These are phyloP conservation scores for Catharus fuscescens DNA, from an alignment of 2,113 vertebrate genomes.

Conservation along the genomic window DNA sequence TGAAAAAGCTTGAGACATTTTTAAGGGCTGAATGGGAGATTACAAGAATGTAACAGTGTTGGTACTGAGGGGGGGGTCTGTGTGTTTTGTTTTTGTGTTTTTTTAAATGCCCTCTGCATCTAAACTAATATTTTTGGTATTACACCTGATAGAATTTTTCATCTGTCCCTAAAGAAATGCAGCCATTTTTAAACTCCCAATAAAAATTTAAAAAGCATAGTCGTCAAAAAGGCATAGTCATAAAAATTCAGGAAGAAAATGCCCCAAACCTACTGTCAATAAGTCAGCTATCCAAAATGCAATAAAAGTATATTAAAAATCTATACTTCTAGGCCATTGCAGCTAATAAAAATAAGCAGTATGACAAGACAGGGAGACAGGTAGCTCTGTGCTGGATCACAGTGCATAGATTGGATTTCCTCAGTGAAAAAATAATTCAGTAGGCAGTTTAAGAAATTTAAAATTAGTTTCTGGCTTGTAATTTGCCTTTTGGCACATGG, in stretches of 20 bases:
- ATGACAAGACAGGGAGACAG: neutral
- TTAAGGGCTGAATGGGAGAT: neutral
- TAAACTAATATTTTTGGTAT: neutral
- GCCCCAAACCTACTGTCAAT: neutral
- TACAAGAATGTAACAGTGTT: neutral
- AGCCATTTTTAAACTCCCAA: neutral
- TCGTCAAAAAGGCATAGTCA: neutral
- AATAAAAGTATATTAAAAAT: slow-evolving; percentile 49
- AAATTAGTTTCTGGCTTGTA: neutral
- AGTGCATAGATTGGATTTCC: neutral
- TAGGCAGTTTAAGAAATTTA: neutral
- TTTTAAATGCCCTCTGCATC: neutral
- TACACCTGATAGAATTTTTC: neutral
- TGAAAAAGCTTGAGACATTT: neutral
- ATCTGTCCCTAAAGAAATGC: neutral
- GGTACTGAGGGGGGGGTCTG: accelerated
- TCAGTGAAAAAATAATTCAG: neutral
- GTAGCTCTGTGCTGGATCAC: neutral
- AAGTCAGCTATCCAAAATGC: slow-evolving; percentile 19
- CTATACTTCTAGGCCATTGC: neutral
- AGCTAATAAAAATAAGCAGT: slow-evolving; percentile 20
- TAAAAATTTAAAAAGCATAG: slow-evolving; percentile 21
- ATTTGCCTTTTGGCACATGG: neutral
- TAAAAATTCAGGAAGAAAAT: slow-evolving; percentile 33
- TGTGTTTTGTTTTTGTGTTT: neutral